Evolutionary conservation across 64 coral and sea anemone species (phyloP).

Genomic region (Exaiptasia diaphana): DNA sequence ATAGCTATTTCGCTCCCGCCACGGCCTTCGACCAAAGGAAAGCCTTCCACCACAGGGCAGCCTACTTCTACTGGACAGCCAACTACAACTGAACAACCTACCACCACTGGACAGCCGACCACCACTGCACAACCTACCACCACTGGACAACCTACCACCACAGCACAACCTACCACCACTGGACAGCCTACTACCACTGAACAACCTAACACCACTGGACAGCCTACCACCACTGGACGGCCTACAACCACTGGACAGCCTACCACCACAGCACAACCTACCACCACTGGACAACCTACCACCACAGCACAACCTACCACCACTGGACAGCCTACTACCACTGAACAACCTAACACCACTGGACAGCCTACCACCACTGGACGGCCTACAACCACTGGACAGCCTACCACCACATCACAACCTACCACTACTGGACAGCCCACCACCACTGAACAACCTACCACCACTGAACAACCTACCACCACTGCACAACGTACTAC

Average conservation of each 20-base stretch:
- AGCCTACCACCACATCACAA: background rate
- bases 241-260: background rate
- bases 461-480: background rate
- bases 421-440: background rate
- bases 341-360: background rate
- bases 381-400: background rate
- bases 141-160: background rate
- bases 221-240: background rate
- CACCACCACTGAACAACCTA: background rate
- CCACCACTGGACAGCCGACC: background rate
- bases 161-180: background rate
- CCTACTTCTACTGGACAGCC: background rate
- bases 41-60: no score
- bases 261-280: background rate
- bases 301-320: background rate
- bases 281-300: background rate
- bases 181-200: background rate
- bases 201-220: background rate
- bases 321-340: background rate
- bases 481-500: background rate
- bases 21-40: no score
- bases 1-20: no score
- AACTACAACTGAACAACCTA: background rate
- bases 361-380: background rate
- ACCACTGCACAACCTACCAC: background rate